These are phyloP conservation scores for Seira musarum DNA, from an alignment of 2,888 invertebrate species.

Conservation along the genomic window DNA sequence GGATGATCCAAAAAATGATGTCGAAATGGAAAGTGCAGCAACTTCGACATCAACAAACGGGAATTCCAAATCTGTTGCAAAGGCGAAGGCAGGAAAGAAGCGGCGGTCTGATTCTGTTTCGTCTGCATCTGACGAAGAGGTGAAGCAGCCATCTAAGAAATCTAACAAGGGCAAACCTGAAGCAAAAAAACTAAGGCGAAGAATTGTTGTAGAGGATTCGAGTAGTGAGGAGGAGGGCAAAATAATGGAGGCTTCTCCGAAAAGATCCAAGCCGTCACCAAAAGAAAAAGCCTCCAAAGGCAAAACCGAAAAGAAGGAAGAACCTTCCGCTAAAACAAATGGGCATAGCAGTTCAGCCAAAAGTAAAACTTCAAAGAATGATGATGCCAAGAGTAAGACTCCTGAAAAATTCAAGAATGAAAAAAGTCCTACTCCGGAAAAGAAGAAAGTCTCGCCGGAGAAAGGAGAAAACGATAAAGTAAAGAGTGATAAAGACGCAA, in stretches of 20 bases:
- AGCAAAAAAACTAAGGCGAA: conserved; percentile 44
- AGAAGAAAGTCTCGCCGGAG: conserved; percentile 42
- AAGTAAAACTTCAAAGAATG: conserved; percentile 7
- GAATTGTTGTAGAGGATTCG: conserved; percentile 49
- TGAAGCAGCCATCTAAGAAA: neutral
- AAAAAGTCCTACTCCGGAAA: conserved; percentile 31
- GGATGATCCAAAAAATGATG: conserved; percentile 6
- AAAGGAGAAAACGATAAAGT: conserved; percentile 51
- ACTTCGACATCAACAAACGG: neutral
- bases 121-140: conserved; percentile 43
- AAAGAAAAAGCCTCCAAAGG: neutral
- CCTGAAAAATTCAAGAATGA: neutral
- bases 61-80: neutral
- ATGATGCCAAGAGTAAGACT: neutral
- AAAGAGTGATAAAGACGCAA: conserved; percentile 26
- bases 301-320: conserved; percentile 18
- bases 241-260: neutral
- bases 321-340: neutral
- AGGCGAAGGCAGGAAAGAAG: conserved; percentile 33
- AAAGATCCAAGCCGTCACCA: too few species aligned
- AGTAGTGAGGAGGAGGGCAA: conserved; percentile 55
- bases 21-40: neutral
- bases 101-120: conserved; percentile 48
- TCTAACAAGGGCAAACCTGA: conserved; percentile 24
- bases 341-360: too few species aligned